These are phyloP conservation scores for Apocheima hispidaria DNA, from an alignment of 2,888 invertebrate genomes.

Conservation along the genomic window DNA sequence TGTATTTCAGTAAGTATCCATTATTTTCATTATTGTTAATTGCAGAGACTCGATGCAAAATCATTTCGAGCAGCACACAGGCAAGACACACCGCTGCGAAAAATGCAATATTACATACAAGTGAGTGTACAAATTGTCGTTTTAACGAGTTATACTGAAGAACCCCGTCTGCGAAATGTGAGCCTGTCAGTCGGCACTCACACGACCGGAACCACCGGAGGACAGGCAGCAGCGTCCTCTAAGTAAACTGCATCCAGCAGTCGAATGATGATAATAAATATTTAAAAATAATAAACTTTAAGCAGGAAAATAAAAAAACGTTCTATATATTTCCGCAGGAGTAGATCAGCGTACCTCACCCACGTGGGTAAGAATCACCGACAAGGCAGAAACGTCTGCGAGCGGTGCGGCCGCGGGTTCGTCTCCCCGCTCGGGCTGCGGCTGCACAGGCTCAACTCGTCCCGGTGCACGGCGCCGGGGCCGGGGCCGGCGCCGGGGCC, in stretches of 20 bases:
- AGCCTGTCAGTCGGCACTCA: too few relatives aligned
- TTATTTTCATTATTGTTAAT: too few relatives aligned
- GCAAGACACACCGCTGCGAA: neutral
- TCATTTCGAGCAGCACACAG: neutral
- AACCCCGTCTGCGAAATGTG: too few relatives aligned
- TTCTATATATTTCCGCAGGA: neutral
- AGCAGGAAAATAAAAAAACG: neutral
- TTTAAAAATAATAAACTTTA: too few relatives aligned
- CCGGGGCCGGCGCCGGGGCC: neutral
- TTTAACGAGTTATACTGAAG: too few relatives aligned
- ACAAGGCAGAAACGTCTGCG: neutral
- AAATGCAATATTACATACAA: neutral
- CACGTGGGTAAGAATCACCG: neutral
- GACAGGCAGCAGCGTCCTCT: too few relatives aligned
- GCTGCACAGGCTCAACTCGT: neutral
- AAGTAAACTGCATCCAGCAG: too few relatives aligned
- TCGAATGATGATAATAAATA: too few relatives aligned
- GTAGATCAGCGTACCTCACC: neutral
- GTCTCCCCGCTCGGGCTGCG: neutral
- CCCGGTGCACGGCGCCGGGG: neutral
- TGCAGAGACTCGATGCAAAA: neutral
- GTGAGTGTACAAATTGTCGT: neutral
- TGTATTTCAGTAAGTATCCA: too few relatives aligned
- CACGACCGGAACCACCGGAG: too few relatives aligned
- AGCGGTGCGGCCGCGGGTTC: neutral